Conservation (phyloP, 2,888 invertebrate genomes). For the Tetanocera ferruginea region DNA sequence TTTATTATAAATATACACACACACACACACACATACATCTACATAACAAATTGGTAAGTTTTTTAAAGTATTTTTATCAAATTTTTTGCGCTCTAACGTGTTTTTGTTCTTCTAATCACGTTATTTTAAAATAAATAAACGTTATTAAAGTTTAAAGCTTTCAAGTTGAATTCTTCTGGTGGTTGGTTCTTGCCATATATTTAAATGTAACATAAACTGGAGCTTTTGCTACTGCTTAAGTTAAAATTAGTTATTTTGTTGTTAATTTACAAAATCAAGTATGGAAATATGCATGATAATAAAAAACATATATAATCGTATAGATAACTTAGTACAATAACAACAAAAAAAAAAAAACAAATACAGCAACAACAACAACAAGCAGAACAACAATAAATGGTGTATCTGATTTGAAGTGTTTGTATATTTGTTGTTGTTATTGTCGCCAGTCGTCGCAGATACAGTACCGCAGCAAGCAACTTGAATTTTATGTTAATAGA, state of each 20-base stretch:
- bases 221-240: not conserved
- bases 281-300: conserved; percentile 43
- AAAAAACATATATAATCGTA: conserved; percentile 47
- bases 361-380: conserved; percentile 34
- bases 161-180: not conserved
- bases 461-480: conserved; percentile 29
- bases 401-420: conserved; percentile 40
- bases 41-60: not conserved
- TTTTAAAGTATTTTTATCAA: not conserved
- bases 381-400: conserved; percentile 40
- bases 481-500: conserved; percentile 59
- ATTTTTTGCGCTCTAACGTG: not conserved
- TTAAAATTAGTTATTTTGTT: not conserved
- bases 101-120: not conserved
- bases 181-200: not conserved
- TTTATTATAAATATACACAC: not conserved
- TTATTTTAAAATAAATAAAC: not conserved
- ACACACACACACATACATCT: not conserved
- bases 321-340: conserved; percentile 52
- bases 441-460: conserved; percentile 31
- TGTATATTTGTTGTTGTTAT: conserved; percentile 36
- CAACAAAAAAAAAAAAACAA: conserved; percentile 41
- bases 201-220: not conserved
- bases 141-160: not conserved
- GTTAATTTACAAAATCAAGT: conserved; percentile 12